A percentile compares a stretch with the other conserved stretches of the same genome.
phyloP scores from a whole-genome alignment of 1,140 invertebrate genomes.

The Ceratoteleas bidentatus region DNA sequence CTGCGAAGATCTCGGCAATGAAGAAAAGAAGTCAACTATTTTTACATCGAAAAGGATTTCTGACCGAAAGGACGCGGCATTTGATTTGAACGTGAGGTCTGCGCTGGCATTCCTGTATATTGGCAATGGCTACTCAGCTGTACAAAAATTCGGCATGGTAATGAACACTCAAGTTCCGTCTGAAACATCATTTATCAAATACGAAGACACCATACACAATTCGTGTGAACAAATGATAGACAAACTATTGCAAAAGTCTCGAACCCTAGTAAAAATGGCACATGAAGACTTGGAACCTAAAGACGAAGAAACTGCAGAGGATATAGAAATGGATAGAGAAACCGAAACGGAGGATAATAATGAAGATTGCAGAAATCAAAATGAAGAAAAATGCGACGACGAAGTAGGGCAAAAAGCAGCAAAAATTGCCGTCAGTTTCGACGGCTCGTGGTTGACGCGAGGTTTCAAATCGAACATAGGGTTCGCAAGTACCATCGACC shows the following conservation, averaged over 20 bases:
- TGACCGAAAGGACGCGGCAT: not conserved
- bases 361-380: slow-evolving; percentile 1
- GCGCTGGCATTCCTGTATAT: slow-evolving; percentile 8
- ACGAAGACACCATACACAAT: slow-evolving; percentile 10
- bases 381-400: slow-evolving; percentile 2
- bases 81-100: slow-evolving; percentile 8
- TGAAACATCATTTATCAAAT: slow-evolving; percentile 7
- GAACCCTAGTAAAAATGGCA: slow-evolving; percentile 3
- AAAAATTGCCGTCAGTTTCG: slow-evolving; percentile 7
- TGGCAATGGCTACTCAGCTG: slow-evolving; percentile 3
- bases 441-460: slow-evolving; percentile 7
- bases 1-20: slow-evolving; percentile 2
- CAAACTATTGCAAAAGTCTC: not conserved
- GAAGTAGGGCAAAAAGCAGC: not conserved
- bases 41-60: slow-evolving; percentile 8
- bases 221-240: slow-evolving; percentile 1
- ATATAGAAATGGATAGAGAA: slow-evolving; percentile 6
- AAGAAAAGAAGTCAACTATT: slow-evolving; percentile 6
- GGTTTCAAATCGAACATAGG: slow-evolving; percentile 9
- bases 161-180: slow-evolving; percentile 7
- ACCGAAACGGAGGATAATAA: not conserved
- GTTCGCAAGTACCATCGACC: slow-evolving; percentile 4
- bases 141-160: slow-evolving; percentile 7
- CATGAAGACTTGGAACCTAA: slow-evolving; percentile 4
- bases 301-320: slow-evolving; percentile 4